phyloP scores from a whole-genome alignment of 2,797 vertebrate species.

The Nasua narica region DNA sequence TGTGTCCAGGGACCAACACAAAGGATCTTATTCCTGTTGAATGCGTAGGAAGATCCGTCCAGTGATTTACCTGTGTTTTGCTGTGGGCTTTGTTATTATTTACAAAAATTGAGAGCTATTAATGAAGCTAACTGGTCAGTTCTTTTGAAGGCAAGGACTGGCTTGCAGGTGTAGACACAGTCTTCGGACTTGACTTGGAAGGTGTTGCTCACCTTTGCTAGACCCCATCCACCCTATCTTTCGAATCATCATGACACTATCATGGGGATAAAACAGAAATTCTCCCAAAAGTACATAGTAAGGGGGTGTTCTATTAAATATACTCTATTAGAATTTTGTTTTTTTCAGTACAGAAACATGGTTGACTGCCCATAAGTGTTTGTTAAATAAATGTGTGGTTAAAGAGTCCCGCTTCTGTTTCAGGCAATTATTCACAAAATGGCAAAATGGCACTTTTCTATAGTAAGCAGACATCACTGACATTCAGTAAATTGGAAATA shows the following conservation, averaged over 20 bases:
- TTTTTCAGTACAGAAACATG: background rate
- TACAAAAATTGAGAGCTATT: background rate
- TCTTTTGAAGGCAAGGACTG: background rate
- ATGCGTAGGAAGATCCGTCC: background rate
- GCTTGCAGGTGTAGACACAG: background rate
- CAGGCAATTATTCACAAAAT: constrained; percentile 30
- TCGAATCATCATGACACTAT: background rate
- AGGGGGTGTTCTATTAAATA: background rate
- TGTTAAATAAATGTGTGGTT: constrained; percentile 21
- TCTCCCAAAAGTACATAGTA: background rate
- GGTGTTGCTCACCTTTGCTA: background rate
- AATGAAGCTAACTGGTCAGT: background rate
- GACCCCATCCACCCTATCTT: background rate
- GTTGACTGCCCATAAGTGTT: background rate
- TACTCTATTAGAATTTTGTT: background rate
- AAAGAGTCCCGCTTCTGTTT: background rate
- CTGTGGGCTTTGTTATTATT: background rate
- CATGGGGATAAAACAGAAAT: background rate
- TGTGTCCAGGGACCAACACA: background rate
- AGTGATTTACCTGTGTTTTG: background rate
- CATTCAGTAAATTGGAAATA: constrained; percentile 17
- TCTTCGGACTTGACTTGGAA: background rate
- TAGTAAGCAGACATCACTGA: background rate
- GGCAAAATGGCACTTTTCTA: constrained; percentile 26
- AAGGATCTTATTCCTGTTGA: background rate